Evolutionary conservation across 2,113 vertebrate genomes (phyloP).

Genomic region (human (Homo sapiens)): GRCh38 chr9:26149501-26150000

Average conservation of each 20-base stretch:
- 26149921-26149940: background rate
- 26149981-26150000: background rate
- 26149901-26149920: background rate
- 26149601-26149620: background rate
- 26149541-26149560: background rate
- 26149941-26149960: background rate
- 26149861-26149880: background rate
- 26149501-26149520: conserved; percentile 52
- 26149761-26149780: background rate
- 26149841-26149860: background rate
- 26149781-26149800: conserved; percentile 1
- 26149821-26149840: background rate
- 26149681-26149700: background rate
- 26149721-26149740: background rate
- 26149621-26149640: background rate
- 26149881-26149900: background rate
- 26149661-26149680: background rate
- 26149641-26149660: background rate
- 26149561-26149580: background rate
- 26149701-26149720: background rate
- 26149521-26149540: background rate
- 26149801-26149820: background rate
- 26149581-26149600: background rate
- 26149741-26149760: background rate
- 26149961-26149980: background rate